Evolutionary conservation across 2,888 invertebrate genomes (phyloP).

Genomic region (Cryptus armator): DNA sequence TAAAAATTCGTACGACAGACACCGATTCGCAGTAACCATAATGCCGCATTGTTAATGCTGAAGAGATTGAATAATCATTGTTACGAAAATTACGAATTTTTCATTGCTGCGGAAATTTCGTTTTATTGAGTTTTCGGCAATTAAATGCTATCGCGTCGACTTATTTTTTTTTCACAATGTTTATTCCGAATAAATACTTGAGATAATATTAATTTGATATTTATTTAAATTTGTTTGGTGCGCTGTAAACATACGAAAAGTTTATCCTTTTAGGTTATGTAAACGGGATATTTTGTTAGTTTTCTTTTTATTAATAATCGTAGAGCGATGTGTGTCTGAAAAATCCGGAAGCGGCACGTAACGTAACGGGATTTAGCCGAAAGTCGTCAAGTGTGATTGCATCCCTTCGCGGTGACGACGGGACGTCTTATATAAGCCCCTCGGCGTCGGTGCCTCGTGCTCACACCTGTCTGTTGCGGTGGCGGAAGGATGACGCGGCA

Average conservation of each 20-base stretch:
- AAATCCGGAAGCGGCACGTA: conserved; percentile 52
- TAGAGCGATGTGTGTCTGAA: conserved; percentile 25
- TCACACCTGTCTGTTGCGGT: conserved; percentile 71
- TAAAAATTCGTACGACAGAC: not conserved
- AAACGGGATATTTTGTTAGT: not conserved
- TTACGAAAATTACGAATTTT: not conserved
- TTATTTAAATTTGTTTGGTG: not conserved
- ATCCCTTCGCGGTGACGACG: conserved; percentile 56
- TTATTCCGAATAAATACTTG: no score
- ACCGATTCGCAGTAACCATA: conserved; percentile 26
- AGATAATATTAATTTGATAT: not conserved
- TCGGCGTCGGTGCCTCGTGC: conserved; percentile 33
- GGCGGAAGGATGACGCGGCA: conserved; percentile 73
- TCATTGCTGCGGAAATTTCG: not conserved
- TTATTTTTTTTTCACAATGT: no score
- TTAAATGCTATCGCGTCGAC: no score
- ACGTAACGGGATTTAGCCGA: conserved; percentile 59
- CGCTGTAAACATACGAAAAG: not conserved
- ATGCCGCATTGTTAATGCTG: not conserved
- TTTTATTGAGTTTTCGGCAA: no score
- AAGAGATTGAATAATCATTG: not conserved
- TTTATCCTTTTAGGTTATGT: not conserved
- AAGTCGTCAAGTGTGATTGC: conserved; percentile 62
- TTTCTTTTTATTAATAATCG: conserved; percentile 43
- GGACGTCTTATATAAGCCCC: conserved; percentile 52